Conservation (phyloP, 1,140 invertebrate species). For the Drosophila micromelanica region DNA sequence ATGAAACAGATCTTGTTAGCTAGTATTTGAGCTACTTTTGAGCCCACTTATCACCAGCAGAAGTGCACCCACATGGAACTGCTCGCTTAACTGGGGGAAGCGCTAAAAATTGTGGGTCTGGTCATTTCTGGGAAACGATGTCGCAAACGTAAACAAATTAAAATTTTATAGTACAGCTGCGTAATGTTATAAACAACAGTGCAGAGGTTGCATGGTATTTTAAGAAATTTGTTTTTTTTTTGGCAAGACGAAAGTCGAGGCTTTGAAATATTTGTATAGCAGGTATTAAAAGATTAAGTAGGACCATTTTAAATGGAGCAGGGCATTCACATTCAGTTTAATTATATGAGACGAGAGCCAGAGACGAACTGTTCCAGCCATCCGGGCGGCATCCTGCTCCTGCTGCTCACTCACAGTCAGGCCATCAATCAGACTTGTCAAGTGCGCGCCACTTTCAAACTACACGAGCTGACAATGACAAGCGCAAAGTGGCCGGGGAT, state of each 20-base stretch:
- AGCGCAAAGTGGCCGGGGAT: slow-evolving; percentile 61
- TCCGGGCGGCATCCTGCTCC: slow-evolving; percentile 24
- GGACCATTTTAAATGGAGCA: slow-evolving; percentile 47
- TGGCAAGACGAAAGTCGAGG: background rate
- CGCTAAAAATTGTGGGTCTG: slow-evolving; percentile 46
- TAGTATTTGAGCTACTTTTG: background rate
- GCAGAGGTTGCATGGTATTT: slow-evolving; percentile 12
- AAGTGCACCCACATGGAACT: slow-evolving; percentile 58
- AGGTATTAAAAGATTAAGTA: slow-evolving; percentile 41
- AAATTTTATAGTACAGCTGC: slow-evolving; percentile 41
- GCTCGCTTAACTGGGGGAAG: slow-evolving; percentile 39
- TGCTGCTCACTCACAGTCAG: slow-evolving; percentile 14
- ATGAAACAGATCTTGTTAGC: background rate
- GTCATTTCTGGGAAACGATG: slow-evolving; percentile 36
- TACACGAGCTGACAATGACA: slow-evolving; percentile 77
- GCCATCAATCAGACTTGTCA: slow-evolving; percentile 77
- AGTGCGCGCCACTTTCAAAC: slow-evolving; percentile 72
- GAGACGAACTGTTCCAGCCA: background rate
- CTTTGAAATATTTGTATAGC: slow-evolving; percentile 12
- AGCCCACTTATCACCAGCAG: slow-evolving; percentile 27
- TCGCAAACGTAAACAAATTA: slow-evolving; percentile 66
- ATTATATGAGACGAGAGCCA: slow-evolving; percentile 64
- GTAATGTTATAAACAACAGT: slow-evolving; percentile 34
- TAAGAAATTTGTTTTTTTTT: slow-evolving; percentile 10
- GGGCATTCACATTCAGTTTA: slow-evolving; percentile 70